phyloP scores from a whole-genome alignment of 2,113 vertebrate genomes.

The Lynx canadensis region DNA sequence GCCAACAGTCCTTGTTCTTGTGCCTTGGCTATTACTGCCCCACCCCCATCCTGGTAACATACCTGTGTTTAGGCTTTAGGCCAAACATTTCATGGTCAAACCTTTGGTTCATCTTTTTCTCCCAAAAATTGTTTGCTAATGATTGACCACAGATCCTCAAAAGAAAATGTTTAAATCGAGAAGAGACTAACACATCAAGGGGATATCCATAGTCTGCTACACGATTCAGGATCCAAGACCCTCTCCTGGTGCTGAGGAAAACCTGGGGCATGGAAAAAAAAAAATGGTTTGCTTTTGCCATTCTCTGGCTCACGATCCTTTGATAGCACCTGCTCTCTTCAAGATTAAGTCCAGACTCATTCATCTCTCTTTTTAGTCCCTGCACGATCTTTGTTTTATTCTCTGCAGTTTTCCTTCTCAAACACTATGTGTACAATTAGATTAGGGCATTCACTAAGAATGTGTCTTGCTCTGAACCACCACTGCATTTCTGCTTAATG shows the following conservation, averaged over 20 bases:
- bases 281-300: constrained; percentile 5
- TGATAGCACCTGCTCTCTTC: background rate
- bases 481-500: background rate
- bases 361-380: background rate
- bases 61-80: constrained; percentile 90
- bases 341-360: constrained; percentile 4
- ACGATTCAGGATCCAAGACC: constrained; percentile 91
- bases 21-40: background rate
- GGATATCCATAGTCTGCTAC: constrained; percentile 86
- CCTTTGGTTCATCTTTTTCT: constrained; percentile 84
- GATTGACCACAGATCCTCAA: constrained; percentile 36
- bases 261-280: constrained; percentile 85
- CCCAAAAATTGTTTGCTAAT: constrained; percentile 58
- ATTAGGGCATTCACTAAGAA: background rate
- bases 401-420: constrained; percentile 2
- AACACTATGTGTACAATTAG: background rate
- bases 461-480: background rate
- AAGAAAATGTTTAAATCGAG: constrained; percentile 76
- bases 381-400: background rate
- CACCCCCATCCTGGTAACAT: background rate
- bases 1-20: background rate
- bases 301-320: background rate
- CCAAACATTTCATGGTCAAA: constrained; percentile 89
- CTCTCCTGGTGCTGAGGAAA: constrained; percentile 93
- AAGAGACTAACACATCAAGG: constrained; percentile 70